phyloP scores from a whole-genome alignment of 2,797 vertebrate species.

The Moxostoma hubbsi region DNA sequence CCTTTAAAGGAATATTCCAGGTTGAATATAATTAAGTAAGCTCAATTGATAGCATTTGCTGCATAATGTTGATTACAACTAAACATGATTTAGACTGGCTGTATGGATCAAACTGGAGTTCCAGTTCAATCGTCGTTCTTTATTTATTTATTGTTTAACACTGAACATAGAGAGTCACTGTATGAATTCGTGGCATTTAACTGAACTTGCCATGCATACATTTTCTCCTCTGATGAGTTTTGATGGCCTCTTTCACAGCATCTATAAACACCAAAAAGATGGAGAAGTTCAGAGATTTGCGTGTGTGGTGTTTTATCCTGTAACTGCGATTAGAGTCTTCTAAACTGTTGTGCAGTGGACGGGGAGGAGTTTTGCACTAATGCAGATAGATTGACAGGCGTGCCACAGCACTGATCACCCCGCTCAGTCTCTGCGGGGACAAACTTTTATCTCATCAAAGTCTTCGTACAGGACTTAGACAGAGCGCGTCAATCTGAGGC shows the following conservation, averaged over 20 bases:
- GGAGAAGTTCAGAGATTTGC: slow-evolving; percentile 2
- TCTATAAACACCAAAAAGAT: not conserved
- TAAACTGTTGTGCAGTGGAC: not conserved
- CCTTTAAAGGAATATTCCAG: no score
- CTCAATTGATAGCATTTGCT: no score
- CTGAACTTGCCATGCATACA: no score
- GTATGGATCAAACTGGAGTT: no score
- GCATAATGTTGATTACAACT: no score
- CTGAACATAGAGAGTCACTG: no score
- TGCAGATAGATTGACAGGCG: slow-evolving; percentile 52
- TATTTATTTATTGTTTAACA: no score
- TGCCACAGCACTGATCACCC: slow-evolving; percentile 37
- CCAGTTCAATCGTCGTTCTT: no score
- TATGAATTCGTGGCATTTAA: no score
- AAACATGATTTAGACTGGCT: no score
- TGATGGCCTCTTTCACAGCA: not conserved
- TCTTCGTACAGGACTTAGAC: slow-evolving; percentile 49
- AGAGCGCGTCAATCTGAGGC: slow-evolving; percentile 51
- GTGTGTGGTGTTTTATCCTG: slow-evolving; percentile 42
- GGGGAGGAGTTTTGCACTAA: slow-evolving; percentile 17
- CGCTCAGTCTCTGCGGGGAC: slow-evolving; percentile 16
- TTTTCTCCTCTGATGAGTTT: not conserved
- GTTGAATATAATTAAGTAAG: no score
- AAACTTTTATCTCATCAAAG: slow-evolving; percentile 54
- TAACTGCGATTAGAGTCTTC: slow-evolving; percentile 51